Evolutionary conservation across 2,113 vertebrate species (phyloP).

Genomic region (Chlamydotis undulata): DNA sequence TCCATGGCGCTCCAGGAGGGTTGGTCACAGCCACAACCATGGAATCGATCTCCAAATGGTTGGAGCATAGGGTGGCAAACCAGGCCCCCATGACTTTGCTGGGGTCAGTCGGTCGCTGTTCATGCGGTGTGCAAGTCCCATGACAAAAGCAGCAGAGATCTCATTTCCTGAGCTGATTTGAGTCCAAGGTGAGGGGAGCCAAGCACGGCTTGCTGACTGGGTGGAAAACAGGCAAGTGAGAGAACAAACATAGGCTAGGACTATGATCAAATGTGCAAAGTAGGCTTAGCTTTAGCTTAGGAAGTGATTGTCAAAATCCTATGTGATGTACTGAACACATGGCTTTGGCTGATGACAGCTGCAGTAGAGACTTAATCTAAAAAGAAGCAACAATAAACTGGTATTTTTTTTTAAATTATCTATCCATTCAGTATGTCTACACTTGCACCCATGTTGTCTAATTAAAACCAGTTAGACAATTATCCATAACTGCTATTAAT

Average conservation of each 20-base stretch:
- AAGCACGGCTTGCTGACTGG: neutral
- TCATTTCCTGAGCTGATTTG: neutral
- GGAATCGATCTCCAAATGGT: neutral
- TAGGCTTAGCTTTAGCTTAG: neutral
- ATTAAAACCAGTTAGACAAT: neutral
- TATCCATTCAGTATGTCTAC: neutral
- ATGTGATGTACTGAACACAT: fast-evolving
- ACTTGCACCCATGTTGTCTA: neutral
- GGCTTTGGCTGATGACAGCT: neutral
- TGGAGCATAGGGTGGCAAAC: neutral
- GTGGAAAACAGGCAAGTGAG: neutral
- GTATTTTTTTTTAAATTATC: neutral
- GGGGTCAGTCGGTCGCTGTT: neutral
- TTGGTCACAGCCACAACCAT: no score
- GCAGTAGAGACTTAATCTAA: neutral
- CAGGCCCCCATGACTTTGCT: neutral
- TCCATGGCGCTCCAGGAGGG: fast-evolving
- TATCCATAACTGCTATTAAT: neutral
- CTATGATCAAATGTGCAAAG: neutral
- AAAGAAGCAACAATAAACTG: neutral
- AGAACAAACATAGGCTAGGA: neutral
- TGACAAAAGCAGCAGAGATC: neutral
- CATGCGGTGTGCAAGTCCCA: fast-evolving
- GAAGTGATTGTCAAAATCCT: neutral
- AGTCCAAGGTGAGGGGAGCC: neutral